Conservation (phyloP, 2,797 vertebrate genomes). For the Enteromius radiatus region DNA sequence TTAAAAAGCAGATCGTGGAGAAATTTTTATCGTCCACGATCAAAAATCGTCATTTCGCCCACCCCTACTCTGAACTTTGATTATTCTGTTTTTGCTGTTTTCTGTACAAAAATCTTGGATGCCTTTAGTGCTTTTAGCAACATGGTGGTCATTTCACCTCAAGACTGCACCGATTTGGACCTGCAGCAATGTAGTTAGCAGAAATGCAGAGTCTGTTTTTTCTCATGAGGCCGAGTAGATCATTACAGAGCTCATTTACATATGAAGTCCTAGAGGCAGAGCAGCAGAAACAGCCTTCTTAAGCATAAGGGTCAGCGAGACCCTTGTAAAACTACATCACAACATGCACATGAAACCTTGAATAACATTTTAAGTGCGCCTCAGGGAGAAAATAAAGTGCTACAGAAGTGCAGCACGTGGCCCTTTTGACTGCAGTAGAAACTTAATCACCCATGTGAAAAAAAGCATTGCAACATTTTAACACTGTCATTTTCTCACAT, state of each 20-base stretch:
- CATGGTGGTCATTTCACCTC: background rate
- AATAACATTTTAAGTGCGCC: background rate
- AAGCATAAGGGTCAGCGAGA: background rate
- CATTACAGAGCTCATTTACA: background rate
- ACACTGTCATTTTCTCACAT: constrained; percentile 6
- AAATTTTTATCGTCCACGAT: no score
- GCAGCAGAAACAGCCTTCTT: background rate
- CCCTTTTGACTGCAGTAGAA: background rate
- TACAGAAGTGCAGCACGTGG: background rate
- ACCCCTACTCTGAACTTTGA: no score
- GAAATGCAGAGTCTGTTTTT: background rate
- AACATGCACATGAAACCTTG: background rate
- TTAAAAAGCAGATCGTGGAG: no score
- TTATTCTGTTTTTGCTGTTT: background rate
- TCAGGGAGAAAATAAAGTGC: background rate
- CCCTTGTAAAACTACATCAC: background rate
- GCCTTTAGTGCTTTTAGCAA: background rate
- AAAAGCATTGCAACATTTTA: background rate
- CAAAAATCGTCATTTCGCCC: no score
- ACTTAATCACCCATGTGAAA: constrained; percentile 5
- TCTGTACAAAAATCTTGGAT: background rate
- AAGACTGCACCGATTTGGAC: background rate
- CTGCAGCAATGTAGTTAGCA: background rate
- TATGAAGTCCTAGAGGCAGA: background rate
- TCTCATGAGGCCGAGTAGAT: background rate